Percentiles rank a stretch among this genome's conserved stretches.
Evolutionary conservation across 1,140 invertebrate genomes (phyloP).

Genomic region (Drosophila albomicans): DNA sequence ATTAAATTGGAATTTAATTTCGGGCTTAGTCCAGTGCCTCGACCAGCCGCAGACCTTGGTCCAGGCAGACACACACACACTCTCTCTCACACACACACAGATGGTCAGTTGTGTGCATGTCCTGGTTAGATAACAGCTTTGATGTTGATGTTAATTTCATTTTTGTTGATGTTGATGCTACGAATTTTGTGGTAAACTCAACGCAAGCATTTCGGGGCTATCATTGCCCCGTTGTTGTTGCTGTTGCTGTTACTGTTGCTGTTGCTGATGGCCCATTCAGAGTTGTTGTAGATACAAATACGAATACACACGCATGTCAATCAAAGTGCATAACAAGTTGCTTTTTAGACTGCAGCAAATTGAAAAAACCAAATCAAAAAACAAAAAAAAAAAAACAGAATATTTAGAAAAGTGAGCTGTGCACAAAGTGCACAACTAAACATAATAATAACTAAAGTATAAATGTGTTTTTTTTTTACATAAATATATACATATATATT

Average conservation of each 20-base stretch:
- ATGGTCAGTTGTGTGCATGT: slow-evolving; percentile 23
- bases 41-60: slow-evolving; percentile 36
- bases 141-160: slow-evolving; percentile 82
- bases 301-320: slow-evolving; percentile 62
- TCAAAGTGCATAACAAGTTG: slow-evolving; percentile 75
- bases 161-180: slow-evolving; percentile 76
- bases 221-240: slow-evolving; percentile 25
- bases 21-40: slow-evolving; percentile 61
- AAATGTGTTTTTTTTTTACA: slow-evolving; percentile 31
- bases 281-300: slow-evolving; percentile 59
- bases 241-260: slow-evolving; percentile 24
- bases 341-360: slow-evolving; percentile 43
- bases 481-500: slow-evolving; percentile 1
- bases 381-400: slow-evolving; percentile 23
- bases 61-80: slow-evolving; percentile 12
- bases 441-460: slow-evolving; percentile 16
- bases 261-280: slow-evolving; percentile 12
- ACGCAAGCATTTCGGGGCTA: slow-evolving; percentile 22
- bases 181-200: slow-evolving; percentile 67
- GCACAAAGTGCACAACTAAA: slow-evolving; percentile 39
- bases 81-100: slow-evolving; percentile 11
- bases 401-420: slow-evolving; percentile 18
- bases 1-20: slow-evolving; percentile 84
- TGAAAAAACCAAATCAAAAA: slow-evolving; percentile 30
- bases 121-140: slow-evolving; percentile 53